Conservation (phyloP, 2,888 invertebrate genomes). For the Drosophila gaucha region DNA sequence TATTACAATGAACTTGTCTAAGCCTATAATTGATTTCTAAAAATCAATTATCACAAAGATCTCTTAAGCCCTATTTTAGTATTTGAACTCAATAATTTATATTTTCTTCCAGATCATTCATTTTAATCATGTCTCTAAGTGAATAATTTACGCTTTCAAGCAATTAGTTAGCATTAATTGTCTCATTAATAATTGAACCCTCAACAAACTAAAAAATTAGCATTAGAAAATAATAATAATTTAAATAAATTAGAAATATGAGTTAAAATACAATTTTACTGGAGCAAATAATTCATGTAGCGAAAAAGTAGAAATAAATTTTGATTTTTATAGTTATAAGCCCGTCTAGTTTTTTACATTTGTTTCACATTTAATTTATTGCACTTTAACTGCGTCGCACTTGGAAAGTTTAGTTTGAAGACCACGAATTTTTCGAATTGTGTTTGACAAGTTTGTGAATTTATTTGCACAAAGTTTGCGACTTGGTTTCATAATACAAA, state of each 20-base stretch:
- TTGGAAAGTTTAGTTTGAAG: background rate
- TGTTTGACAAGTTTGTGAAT: conserved; percentile 8
- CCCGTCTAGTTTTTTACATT: background rate
- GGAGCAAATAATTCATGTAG: background rate
- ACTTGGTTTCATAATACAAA: conserved; percentile 21
- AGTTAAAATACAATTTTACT: background rate
- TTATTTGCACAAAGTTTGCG: conserved; percentile 13
- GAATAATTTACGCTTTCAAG: conserved; percentile 3
- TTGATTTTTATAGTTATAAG: too few relatives aligned
- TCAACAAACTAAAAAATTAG: background rate
- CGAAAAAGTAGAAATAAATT: background rate
- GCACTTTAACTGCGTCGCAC: background rate
- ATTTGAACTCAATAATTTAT: background rate
- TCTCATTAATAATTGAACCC: conserved; percentile 12
- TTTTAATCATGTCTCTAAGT: conserved; percentile 13
- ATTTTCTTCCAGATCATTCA: conserved; percentile 3
- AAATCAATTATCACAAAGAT: too few relatives aligned
- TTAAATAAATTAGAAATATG: conserved; percentile 1
- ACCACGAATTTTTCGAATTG: conserved; percentile 8
- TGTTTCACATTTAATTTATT: background rate
- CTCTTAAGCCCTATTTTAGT: background rate
- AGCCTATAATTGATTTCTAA: too few relatives aligned
- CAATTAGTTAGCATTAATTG: conserved; percentile 2
- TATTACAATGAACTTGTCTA: too few relatives aligned
- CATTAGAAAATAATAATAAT: background rate